Evolutionary conservation across 2,888 invertebrate species (phyloP).

Genomic region (Cantharis rufa): DNA sequence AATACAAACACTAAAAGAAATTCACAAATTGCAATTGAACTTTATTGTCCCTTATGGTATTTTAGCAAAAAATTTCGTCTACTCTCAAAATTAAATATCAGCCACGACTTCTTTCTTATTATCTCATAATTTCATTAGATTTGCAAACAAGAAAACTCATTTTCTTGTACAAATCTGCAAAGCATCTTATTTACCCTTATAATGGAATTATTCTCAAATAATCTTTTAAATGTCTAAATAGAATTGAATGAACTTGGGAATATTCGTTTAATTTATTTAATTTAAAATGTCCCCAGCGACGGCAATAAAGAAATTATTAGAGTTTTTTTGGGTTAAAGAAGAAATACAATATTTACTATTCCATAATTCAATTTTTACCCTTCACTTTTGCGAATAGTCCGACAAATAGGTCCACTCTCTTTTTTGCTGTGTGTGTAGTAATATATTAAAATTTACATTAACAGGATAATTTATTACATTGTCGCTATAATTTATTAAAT

Average conservation of each 20-base stretch:
- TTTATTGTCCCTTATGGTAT: neutral
- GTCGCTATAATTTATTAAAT: neutral
- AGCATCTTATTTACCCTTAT: neutral
- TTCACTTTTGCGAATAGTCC: neutral
- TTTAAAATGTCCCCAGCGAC: neutral
- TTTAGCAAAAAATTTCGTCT: neutral
- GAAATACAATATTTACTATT: neutral
- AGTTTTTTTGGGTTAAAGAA: neutral
- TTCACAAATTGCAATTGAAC: conserved; percentile 11
- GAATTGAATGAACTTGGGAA: neutral
- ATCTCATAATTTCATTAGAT: neutral
- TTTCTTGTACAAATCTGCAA: neutral
- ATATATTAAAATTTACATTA: neutral
- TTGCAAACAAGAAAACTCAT: neutral
- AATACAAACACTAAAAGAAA: conserved; percentile 10
- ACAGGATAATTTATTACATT: neutral
- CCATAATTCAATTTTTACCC: neutral
- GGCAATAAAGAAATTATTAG: neutral
- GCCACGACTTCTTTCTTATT: neutral
- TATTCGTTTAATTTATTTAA: neutral
- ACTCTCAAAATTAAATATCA: neutral
- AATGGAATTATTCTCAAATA: neutral
- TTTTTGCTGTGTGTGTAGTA: neutral
- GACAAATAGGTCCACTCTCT: neutral
- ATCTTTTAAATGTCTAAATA: neutral